Conservation (phyloP, 1,140 invertebrate species). For the Trialeurodes vaporariorum region DNA sequence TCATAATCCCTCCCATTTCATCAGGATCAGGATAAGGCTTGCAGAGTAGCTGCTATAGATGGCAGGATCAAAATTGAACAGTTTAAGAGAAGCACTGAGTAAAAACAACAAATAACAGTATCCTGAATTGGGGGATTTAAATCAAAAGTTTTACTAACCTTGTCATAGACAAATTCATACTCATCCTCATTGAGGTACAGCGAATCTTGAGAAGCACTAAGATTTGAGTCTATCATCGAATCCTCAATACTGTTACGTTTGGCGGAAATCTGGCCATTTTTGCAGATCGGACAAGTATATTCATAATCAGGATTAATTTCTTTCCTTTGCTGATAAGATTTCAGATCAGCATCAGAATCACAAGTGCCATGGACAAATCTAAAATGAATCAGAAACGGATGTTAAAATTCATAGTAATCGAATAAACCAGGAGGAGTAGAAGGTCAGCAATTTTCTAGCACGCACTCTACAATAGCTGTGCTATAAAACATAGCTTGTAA, state of each 20-base stretch:
- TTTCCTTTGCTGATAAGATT: constrained; percentile 62
- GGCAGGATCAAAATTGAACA: too few relatives aligned
- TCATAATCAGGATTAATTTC: constrained; percentile 73
- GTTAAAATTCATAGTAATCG: too few relatives aligned
- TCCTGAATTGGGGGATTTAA: too few relatives aligned
- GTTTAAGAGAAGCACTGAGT: too few relatives aligned
- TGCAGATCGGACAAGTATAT: constrained; percentile 78
- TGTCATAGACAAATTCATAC: constrained; percentile 22
- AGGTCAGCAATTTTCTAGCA: not conserved
- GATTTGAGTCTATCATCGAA: constrained; percentile 41
- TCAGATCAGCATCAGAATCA: constrained; percentile 74
- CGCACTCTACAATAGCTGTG: too few relatives aligned
- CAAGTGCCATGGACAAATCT: constrained; percentile 89
- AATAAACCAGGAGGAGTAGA: too few relatives aligned
- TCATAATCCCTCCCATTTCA: too few relatives aligned
- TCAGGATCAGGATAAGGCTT: too few relatives aligned
- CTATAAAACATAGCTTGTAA: too few relatives aligned
- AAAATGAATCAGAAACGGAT: constrained; percentile 23
- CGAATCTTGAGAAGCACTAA: constrained; percentile 57
- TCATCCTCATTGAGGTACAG: constrained; percentile 43
- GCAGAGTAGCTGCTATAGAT: too few relatives aligned
- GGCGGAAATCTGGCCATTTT: constrained; percentile 36
- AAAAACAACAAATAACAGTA: too few relatives aligned
- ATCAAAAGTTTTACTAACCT: too few relatives aligned
- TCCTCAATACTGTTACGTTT: constrained; percentile 40